Conservation (phyloP, 2,797 vertebrate species). For the Chiroxiphia lanceolata region DNA sequence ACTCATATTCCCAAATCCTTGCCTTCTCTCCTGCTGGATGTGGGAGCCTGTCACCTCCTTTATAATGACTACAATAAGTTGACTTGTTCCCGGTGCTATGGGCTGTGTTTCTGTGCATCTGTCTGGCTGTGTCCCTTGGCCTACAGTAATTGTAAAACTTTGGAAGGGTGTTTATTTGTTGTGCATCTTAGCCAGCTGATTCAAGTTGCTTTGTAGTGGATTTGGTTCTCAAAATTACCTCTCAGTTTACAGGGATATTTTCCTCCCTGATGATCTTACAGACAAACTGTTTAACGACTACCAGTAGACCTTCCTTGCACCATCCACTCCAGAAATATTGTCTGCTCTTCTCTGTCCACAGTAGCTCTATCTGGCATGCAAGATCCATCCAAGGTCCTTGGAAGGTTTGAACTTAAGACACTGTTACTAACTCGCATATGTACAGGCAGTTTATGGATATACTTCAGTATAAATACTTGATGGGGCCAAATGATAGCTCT, state of each 20-base stretch:
- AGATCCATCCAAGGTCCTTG: background rate
- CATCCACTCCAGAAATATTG: background rate
- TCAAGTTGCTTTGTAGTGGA: background rate
- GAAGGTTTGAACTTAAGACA: background rate
- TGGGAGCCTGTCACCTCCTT: background rate
- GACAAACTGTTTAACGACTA: background rate
- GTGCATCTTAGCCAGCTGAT: background rate
- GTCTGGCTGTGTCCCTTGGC: background rate
- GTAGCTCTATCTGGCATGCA: background rate
- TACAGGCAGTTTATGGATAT: background rate
- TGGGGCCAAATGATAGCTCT: background rate
- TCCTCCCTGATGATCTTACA: background rate
- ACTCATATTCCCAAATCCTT: background rate
- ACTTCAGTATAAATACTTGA: background rate
- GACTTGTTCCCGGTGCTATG: background rate
- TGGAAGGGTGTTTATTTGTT: background rate
- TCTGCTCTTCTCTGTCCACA: background rate
- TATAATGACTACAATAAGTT: background rate
- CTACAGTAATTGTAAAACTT: background rate
- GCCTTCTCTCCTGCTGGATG: background rate
- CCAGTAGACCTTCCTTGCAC: background rate
- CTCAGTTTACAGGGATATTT: background rate
- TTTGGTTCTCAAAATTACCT: background rate
- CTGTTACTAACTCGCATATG: accelerated
- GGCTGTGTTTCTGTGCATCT: background rate